These are phyloP conservation scores for Agapostemon virescens DNA, from an alignment of 2,888 invertebrate species.

Conservation along the genomic window DNA sequence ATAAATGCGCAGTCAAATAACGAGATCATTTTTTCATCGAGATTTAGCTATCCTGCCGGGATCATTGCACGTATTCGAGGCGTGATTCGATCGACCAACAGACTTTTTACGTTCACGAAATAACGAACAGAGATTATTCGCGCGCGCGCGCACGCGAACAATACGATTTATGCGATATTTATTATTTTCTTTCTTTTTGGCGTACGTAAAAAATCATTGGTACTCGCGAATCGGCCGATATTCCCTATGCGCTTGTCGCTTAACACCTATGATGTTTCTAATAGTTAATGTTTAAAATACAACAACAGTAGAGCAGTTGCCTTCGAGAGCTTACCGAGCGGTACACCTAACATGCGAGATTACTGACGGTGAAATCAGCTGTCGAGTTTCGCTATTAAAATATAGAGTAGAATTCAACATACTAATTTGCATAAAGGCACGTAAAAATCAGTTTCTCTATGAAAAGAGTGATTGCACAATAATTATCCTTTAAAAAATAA, in stretches of 20 bases:
- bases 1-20: slow-evolving; percentile 56
- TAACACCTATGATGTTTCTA: slow-evolving; percentile 59
- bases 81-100: slow-evolving; percentile 29
- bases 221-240: not conserved
- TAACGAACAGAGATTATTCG: not conserved
- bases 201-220: slow-evolving; percentile 6
- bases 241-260: slow-evolving; percentile 39
- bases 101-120: slow-evolving; percentile 20
- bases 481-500: slow-evolving; percentile 56
- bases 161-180: not conserved
- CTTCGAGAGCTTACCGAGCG: slow-evolving; percentile 40
- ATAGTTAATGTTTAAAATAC: slow-evolving; percentile 65
- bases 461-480: slow-evolving; percentile 68
- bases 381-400: slow-evolving; percentile 62
- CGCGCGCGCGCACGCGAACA: not conserved
- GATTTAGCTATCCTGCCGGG: slow-evolving; percentile 59
- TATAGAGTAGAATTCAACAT: slow-evolving; percentile 64
- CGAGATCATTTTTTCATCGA: slow-evolving; percentile 55
- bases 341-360: slow-evolving; percentile 51
- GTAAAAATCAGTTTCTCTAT: slow-evolving; percentile 66
- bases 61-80: slow-evolving; percentile 64
- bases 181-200: too few species aligned
- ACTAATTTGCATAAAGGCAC: slow-evolving; percentile 68
- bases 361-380: slow-evolving; percentile 55
- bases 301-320: slow-evolving; percentile 60